A percentile compares a stretch with the other conserved stretches of the same genome.
These are phyloP conservation scores for Parelbella ahira DNA, from an alignment of 2,888 invertebrate species.

Conservation along the genomic window DNA sequence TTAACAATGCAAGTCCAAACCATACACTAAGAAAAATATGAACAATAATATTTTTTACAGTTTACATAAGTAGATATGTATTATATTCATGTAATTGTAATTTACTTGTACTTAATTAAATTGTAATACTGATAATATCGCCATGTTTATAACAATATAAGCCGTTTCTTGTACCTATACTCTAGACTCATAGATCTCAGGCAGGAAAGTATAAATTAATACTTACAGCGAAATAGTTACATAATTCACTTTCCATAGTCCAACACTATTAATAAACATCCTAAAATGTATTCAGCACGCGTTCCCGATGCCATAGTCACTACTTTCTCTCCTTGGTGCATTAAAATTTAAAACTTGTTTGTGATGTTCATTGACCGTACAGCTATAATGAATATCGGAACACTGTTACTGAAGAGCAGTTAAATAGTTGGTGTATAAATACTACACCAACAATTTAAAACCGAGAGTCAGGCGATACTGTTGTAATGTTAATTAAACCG, in stretches of 20 bases:
- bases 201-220: neutral
- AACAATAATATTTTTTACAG: too few relatives aligned
- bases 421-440: conserved; percentile 65
- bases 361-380: conserved; percentile 51
- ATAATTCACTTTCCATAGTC: conserved; percentile 18
- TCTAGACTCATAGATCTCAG: too few relatives aligned
- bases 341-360: conserved; percentile 78
- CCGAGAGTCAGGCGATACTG: conserved; percentile 48
- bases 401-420: conserved; percentile 52
- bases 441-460: conserved; percentile 56
- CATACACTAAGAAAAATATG: too few relatives aligned
- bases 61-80: too few relatives aligned
- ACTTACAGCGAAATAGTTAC: conserved; percentile 8
- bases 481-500: conserved; percentile 30
- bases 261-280: conserved; percentile 14
- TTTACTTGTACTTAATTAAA: too few relatives aligned
- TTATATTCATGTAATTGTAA: too few relatives aligned
- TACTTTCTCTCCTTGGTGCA: conserved; percentile 66
- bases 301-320: conserved; percentile 43
- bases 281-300: conserved; percentile 43
- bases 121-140: too few relatives aligned
- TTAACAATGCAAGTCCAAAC: too few relatives aligned
- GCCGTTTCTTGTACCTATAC: too few relatives aligned
- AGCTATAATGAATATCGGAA: conserved; percentile 58
- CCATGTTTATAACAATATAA: too few relatives aligned